Conservation (phyloP, 2,797 vertebrate genomes). For the Botia almorhae region DNA sequence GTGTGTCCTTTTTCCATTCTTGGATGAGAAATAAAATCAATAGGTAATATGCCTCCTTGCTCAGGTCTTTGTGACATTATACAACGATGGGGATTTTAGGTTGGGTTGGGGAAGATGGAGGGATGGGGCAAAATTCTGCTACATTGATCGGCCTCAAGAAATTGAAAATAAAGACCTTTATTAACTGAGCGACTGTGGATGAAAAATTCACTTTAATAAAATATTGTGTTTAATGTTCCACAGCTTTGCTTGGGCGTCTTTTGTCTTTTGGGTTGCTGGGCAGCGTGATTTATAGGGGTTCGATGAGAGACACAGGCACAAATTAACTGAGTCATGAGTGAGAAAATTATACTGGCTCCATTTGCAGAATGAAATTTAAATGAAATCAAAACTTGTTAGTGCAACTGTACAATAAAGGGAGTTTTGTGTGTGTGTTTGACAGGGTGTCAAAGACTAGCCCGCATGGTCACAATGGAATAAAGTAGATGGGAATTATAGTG, state of each 20-base stretch:
- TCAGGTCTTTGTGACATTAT: constrained; percentile 54
- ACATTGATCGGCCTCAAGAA: constrained; percentile 48
- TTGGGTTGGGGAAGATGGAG: constrained; percentile 20
- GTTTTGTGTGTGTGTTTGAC: constrained; percentile 7
- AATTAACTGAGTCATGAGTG: constrained; percentile 21
- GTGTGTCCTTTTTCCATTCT: constrained; percentile 33
- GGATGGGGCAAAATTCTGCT: constrained; percentile 44
- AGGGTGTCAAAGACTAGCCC: constrained; percentile 2
- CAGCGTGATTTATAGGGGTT: constrained; percentile 35
- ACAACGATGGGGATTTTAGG: constrained; percentile 47
- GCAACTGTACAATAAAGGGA: not conserved
- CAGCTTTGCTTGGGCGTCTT: constrained; percentile 37
- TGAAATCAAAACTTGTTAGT: not conserved
- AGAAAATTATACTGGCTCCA: constrained; percentile 22
- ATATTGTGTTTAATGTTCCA: constrained; percentile 46
- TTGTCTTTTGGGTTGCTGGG: constrained; percentile 34
- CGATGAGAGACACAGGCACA: constrained; percentile 19
- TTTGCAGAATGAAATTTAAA: constrained; percentile 22
- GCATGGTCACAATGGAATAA: constrained; percentile 15
- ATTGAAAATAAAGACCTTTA: constrained; percentile 49
- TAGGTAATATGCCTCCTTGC: constrained; percentile 57
- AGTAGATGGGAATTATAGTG: constrained; percentile 18
- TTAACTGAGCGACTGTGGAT: constrained; percentile 33
- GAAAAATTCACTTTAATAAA: constrained; percentile 33
- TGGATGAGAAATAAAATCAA: constrained; percentile 58